Base-by-base conservation (phyloP, 2,888 invertebrate genomes). In the Celastrina argiolus region DNA sequence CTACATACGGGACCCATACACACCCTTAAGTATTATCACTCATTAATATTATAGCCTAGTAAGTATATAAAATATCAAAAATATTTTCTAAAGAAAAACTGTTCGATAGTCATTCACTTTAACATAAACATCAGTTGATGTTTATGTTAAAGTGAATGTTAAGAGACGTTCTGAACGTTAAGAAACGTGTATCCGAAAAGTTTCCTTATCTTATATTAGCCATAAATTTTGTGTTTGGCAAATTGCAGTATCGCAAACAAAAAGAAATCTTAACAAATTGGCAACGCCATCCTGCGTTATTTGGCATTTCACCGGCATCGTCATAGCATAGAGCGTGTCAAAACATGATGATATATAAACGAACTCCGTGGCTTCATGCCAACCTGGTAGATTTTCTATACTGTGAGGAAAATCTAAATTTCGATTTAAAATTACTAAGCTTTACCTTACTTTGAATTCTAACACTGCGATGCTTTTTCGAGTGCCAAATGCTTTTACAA, bases 281-380 rank as follows among this genome's bases (percentile, higher is more conserved):
- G 68, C 66, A 64, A 68, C 69, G 68, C 66, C 70, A 67, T 67
- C 61, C 71, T 66, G 71, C 74, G 74, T 76, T 81, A 76, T 79
- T 79, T 73, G 73, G 71, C 75, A 73, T 80, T 81, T 76, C 72
- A 74, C 71, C 76, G 76, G 75, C 77, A 78, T 82, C 80, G 81
- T 79, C 81, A 79, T 77, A 77, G 76, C 77, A 75, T 75, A 72
- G 77, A 69, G 76, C 74, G 80, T 80, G 85, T 88, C 88, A 88
- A 84, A 88, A 88, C 83, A 88, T 79, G 78, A 81, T 86, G 84
- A 89, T 87, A 86, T 87, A 88, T 85, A 85, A 81, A 85, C 82
- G 81, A 76, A 76, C 74, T 71, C 69, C 75, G 78, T 89, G 88
- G 88, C 87, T 80, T 77, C 70, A 76, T 88, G 88, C 88, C 88